These are phyloP conservation scores for Manis crassicaudata DNA, from an alignment of 2,797 vertebrate species.

Conservation along the genomic window DNA sequence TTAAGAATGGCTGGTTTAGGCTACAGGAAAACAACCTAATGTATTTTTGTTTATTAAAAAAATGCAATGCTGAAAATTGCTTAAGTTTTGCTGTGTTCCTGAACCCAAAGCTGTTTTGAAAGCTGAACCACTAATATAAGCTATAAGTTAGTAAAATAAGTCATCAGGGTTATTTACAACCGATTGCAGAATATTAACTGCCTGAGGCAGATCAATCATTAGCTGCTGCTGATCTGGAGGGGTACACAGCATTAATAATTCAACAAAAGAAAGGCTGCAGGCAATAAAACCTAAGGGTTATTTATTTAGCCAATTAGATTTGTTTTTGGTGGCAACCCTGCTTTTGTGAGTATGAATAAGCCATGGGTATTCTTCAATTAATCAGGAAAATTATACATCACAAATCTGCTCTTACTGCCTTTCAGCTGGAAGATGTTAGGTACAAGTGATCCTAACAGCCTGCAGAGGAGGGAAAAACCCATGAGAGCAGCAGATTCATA, in stretches of 20 bases:
- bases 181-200: slow-evolving; percentile 76
- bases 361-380: slow-evolving; percentile 76
- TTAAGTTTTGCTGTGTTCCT: slow-evolving; percentile 40
- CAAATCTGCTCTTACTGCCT: slow-evolving; percentile 65
- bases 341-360: slow-evolving; percentile 74
- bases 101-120: slow-evolving; percentile 56
- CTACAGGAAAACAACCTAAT: neutral
- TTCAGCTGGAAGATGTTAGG: neutral
- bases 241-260: slow-evolving; percentile 80
- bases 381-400: slow-evolving; percentile 75
- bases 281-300: slow-evolving; percentile 79
- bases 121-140: slow-evolving; percentile 61
- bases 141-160: slow-evolving; percentile 64
- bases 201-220: slow-evolving; percentile 79
- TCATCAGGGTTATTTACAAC: slow-evolving; percentile 69
- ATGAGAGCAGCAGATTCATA: neutral
- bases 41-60: neutral
- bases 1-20: neutral
- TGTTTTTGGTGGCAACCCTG: slow-evolving; percentile 71
- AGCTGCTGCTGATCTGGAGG: slow-evolving; percentile 74
- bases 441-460: slow-evolving; percentile 12
- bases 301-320: slow-evolving; percentile 85
- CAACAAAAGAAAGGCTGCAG: slow-evolving; percentile 73
- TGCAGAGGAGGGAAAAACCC: neutral
- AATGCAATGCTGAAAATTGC: slow-evolving; percentile 33